These are phyloP conservation scores for Hypanus sabinus DNA, from an alignment of 2,113 vertebrate genomes.

Conservation along the genomic window DNA sequence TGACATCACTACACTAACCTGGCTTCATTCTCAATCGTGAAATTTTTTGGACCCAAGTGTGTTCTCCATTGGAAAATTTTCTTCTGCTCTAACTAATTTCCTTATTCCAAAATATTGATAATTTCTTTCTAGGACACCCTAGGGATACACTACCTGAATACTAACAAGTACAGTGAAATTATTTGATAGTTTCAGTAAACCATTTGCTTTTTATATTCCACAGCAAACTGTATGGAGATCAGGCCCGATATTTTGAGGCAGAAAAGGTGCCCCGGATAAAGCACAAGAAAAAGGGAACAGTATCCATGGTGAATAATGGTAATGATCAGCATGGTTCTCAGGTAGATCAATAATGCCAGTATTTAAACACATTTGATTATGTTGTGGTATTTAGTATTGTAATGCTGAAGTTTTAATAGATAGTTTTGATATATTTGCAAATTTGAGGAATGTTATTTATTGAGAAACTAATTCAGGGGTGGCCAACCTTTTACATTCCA, in stretches of 20 bases:
- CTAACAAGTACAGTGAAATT: neutral
- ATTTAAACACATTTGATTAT: neutral
- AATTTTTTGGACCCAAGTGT: neutral
- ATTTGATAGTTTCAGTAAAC: neutral
- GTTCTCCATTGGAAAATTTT: neutral
- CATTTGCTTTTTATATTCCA: conserved; percentile 35
- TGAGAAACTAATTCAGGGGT: neutral
- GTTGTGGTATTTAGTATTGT: neutral
- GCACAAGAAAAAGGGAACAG: conserved; percentile 85
- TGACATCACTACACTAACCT: neutral
- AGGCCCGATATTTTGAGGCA: conserved; percentile 84
- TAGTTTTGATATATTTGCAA: neutral
- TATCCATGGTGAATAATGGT: conserved; percentile 98
- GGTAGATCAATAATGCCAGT: conserved; percentile 56
- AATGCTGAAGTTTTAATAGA: neutral
- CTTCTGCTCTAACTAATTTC: neutral
- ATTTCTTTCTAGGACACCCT: neutral
- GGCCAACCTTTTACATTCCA: too few species aligned
- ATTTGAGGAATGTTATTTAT: neutral
- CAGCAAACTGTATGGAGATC: conserved; percentile 92
- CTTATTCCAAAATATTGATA: neutral
- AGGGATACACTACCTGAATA: neutral
- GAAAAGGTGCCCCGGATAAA: conserved; percentile 91
- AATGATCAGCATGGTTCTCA: conserved; percentile 87
- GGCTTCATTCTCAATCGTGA: neutral